A percentile compares a stretch with the other conserved stretches of the same genome.
Evolutionary conservation across 2,113 vertebrate genomes (phyloP).

Genomic region (Ictalurus punctatus): DNA sequence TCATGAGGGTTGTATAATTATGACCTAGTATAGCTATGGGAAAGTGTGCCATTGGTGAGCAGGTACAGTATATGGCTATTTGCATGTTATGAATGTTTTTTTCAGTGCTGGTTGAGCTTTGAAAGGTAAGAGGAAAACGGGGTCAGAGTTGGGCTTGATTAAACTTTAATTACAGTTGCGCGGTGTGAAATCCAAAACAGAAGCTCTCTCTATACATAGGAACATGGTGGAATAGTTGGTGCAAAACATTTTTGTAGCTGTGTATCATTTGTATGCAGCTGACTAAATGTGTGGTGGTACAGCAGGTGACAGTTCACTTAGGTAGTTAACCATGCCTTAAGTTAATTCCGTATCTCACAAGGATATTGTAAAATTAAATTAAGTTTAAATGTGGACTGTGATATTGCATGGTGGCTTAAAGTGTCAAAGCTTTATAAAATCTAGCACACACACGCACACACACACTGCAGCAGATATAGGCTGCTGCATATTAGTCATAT

Average conservation of each 20-base stretch:
- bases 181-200: background rate
- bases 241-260: background rate
- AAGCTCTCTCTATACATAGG: background rate
- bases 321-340: background rate
- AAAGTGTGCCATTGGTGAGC: background rate
- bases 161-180: constrained; percentile 2
- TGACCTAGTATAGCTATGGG: background rate
- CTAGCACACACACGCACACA: background rate
- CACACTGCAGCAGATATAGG: background rate
- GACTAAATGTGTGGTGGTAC: background rate
- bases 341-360: background rate
- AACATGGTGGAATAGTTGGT: background rate
- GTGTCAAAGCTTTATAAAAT: background rate
- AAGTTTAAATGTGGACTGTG: background rate
- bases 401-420: background rate
- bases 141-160: background rate
- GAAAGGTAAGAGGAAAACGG: background rate
- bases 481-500: background rate
- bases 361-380: background rate
- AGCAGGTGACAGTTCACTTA: background rate
- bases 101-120: background rate
- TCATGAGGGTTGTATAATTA: background rate
- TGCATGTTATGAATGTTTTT: background rate
- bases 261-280: background rate
- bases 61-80: background rate